These are phyloP conservation scores for Epinephelus lanceolatus DNA, from an alignment of 2,113 vertebrate genomes.

Conservation along the genomic window DNA sequence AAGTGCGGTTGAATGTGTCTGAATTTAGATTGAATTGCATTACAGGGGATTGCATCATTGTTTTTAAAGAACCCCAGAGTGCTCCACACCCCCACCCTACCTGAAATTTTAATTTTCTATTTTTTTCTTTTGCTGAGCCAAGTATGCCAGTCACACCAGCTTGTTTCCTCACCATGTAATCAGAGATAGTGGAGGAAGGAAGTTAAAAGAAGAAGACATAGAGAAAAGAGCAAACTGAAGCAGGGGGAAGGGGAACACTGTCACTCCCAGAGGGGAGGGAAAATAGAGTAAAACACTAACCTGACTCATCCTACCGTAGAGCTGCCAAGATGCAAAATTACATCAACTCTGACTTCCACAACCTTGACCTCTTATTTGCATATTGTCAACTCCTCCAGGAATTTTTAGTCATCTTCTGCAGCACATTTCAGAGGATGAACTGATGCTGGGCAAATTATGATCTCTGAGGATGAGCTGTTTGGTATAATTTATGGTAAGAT, in stretches of 20 bases:
- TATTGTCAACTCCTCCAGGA: constrained; percentile 68
- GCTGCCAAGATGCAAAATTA: constrained; percentile 67
- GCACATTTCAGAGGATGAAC: constrained; percentile 52
- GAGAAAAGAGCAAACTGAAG: constrained; percentile 9
- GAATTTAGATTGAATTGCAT: constrained; percentile 2
- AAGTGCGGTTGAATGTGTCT: constrained; percentile 1
- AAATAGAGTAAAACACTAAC: constrained; percentile 49
- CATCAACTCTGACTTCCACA: constrained; percentile 62
- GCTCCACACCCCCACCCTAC: background rate
- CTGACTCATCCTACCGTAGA: constrained; percentile 50
- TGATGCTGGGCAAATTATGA: constrained; percentile 29
- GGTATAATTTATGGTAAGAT: constrained; percentile 44
- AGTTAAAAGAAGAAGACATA: constrained; percentile 4
- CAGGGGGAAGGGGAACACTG: constrained; percentile 1
- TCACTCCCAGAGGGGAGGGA: constrained; percentile 22
- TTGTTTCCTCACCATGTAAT: constrained; percentile 7
- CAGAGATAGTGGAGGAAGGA: constrained; percentile 11
- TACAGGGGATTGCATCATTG: constrained; percentile 49
- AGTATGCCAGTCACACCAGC: constrained; percentile 1
- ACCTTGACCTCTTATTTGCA: constrained; percentile 72
- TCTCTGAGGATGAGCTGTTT: constrained; percentile 22
- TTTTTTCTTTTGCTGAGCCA: background rate
- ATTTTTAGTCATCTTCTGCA: constrained; percentile 50
- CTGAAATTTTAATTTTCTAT: background rate
- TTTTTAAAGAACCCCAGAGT: background rate